phyloP scores from a whole-genome alignment of 2,888 invertebrate species.

The Syritta pipiens region DNA sequence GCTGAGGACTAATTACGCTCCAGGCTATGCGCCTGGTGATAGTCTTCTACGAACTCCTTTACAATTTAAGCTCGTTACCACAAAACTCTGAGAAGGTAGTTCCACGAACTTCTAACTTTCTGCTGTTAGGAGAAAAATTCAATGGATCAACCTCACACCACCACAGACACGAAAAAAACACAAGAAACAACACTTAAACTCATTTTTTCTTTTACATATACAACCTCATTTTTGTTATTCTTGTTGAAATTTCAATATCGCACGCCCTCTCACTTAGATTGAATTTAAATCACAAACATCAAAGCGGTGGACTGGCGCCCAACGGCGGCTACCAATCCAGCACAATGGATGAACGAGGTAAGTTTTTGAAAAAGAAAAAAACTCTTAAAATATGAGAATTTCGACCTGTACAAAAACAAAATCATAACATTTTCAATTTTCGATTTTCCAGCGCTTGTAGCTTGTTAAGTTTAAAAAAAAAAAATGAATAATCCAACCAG shows the following conservation, averaged over 20 bases:
- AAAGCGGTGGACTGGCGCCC: constrained; percentile 29
- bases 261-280: constrained; percentile 55
- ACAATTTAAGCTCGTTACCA: too few species aligned
- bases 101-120: too few species aligned
- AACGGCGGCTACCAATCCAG: constrained; percentile 32
- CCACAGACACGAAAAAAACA: too few species aligned
- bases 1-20: too few species aligned
- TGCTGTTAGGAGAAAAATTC: too few species aligned
- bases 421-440: constrained; percentile 7
- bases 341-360: constrained; percentile 63
- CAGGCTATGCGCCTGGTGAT: too few species aligned
- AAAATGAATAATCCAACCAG: background rate
- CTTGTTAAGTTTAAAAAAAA: constrained; percentile 38
- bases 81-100: too few species aligned
- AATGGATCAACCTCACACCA: too few species aligned
- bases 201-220: background rate
- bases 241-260: constrained; percentile 51
- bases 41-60: too few species aligned
- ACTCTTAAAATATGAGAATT: too few species aligned
- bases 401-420: constrained; percentile 19
- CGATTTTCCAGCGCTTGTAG: constrained; percentile 52
- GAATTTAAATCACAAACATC: constrained; percentile 57
- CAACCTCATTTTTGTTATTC: constrained; percentile 7
- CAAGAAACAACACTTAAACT: constrained; percentile 1
- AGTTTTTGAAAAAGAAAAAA: too few species aligned